Evolutionary conservation across 1,140 invertebrate genomes (phyloP), one percentile per base, ranked within the genome.

Genomic region (Brachionus plicatilis): DNA sequence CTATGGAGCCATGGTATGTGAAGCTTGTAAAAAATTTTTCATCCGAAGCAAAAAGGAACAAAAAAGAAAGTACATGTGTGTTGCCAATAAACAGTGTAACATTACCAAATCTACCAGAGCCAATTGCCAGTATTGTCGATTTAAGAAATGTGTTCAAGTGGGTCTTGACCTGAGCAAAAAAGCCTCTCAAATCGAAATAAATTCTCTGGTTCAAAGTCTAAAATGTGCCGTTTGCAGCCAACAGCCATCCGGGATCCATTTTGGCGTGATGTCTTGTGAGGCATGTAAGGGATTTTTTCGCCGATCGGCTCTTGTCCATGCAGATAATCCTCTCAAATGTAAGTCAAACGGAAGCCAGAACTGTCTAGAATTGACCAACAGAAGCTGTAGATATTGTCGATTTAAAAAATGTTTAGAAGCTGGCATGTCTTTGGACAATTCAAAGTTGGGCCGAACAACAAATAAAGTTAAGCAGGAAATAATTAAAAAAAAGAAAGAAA

Each of bases 401-500:
- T 99, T 98, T 90, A 97, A 99, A 90, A 99, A 99, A 90, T 99
- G 97, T 90, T 94, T 99, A 85, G 93, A 95, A 88, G 95, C 98
- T 91, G 96, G 97, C 88, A 99, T 99, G 97, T 96, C 97, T 85
- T 92, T 98, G 88, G 96, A 98, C 93, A 94, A 95, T 95, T 89
- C 43, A 4, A 76, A 76, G 27, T 41, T 76, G 5, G 72, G 72
- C 7, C 41, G 72, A 2, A 76, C 72, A 12, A 50, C 72, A 20
- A 76, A 76, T n/a, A 76, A 76, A 76, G 72, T 76, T 12, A 76
- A 76, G 12, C 72, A 76, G 27, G 72, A 76, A 76, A 76, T 76
- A 50, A 76, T 76, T 45, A 24, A 43, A 2, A 75, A 75, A 24
- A 75, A 75, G 70, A 68, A 68, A 68, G 33, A 68, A 14, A 12